phyloP scores from a whole-genome alignment of 2,888 invertebrate genomes.

The Dasypogon diadema region DNA sequence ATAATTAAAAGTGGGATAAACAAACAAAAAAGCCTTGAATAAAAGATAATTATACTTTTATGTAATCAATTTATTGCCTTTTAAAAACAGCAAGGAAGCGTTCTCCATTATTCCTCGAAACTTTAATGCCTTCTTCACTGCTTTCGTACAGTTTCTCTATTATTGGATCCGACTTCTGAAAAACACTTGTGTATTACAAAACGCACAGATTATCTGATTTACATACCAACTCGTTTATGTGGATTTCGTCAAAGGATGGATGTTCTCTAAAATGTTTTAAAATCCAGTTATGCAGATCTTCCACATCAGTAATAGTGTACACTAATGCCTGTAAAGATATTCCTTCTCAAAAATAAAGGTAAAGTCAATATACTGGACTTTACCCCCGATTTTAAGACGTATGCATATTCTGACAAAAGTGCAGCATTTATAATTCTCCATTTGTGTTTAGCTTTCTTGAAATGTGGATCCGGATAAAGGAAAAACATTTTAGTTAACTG shows the following conservation, averaged over 20 bases:
- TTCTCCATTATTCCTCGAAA: conserved; percentile 92
- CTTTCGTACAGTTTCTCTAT: conserved; percentile 91
- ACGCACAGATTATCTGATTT: conserved; percentile 4
- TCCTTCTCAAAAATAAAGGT: conserved; percentile 5
- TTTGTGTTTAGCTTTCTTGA: conserved; percentile 98
- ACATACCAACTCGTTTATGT: conserved; percentile 81
- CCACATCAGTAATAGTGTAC: conserved; percentile 98
- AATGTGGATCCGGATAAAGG: conserved; percentile 99
- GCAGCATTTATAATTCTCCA: conserved; percentile 98
- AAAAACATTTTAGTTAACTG: conserved; percentile 99
- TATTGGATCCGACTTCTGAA: conserved; percentile 82
- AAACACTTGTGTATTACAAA: too few species aligned
- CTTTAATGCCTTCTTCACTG: conserved; percentile 98
- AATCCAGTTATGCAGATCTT: conserved; percentile 98
- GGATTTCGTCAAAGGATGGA: conserved; percentile 85
- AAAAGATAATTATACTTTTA: too few species aligned
- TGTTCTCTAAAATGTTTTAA: conserved; percentile 90
- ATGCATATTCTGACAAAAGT: conserved; percentile 96
- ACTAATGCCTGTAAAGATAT: conserved; percentile 79
- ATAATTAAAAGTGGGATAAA: too few species aligned
- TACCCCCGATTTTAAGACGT: conserved; percentile 86
- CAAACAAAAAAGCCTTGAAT: too few species aligned
- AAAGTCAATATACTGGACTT: conserved; percentile 59
- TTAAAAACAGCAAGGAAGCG: conserved; percentile 93
- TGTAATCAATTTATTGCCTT: conserved; percentile 71